Evolutionary conservation across 2,113 vertebrate species (phyloP).

Genomic region (Syngnathus floridae): DNA sequence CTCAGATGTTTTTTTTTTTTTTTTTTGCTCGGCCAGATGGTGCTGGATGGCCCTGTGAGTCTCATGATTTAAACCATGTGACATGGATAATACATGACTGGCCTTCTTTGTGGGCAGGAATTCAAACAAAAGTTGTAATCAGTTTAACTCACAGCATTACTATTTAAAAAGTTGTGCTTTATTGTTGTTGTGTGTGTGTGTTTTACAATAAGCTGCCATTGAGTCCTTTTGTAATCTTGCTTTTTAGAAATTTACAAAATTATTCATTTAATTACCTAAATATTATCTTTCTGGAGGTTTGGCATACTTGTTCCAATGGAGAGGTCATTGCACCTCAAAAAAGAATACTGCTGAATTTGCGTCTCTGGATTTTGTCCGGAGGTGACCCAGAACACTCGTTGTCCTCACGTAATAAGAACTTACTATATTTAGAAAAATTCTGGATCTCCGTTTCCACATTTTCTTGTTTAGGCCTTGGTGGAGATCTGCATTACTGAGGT

Average conservation of each 20-base stretch:
- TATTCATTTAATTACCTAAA: neutral
- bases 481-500: neutral
- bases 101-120: constrained; percentile 3
- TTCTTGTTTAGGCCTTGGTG: neutral
- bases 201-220: no score
- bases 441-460: no score
- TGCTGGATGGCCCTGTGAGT: neutral
- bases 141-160: neutral
- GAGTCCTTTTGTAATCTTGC: neutral
- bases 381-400: no score
- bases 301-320: no score
- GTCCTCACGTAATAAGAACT: no score
- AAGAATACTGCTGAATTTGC: no score
- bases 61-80: constrained; percentile 26
- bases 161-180: neutral
- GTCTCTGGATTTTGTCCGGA: no score
- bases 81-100: constrained; percentile 25
- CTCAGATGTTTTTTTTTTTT: neutral
- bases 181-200: neutral
- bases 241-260: neutral
- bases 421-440: no score
- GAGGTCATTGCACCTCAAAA: no score
- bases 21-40: neutral
- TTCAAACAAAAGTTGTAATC: neutral
- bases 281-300: no score